These are phyloP conservation scores for Saimiri boliviensis DNA, from an alignment of 2,113 vertebrate species.

Conservation along the genomic window DNA sequence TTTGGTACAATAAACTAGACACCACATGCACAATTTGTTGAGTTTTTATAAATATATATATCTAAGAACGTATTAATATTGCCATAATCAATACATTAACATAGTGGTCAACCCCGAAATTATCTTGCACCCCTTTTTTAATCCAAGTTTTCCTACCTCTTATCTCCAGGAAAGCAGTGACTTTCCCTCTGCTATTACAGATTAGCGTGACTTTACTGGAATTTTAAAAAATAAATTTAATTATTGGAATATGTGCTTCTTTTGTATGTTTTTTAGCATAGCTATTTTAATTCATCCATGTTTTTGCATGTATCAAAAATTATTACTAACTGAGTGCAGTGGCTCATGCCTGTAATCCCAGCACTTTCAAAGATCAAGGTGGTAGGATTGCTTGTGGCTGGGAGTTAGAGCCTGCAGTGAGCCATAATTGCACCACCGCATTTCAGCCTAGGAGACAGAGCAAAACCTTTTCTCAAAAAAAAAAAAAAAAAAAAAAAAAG, in stretches of 20 bases:
- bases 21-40: not conserved
- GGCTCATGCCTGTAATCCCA: too few species aligned
- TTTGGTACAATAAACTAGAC: not conserved
- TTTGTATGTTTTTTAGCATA: not conserved
- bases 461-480: too few species aligned
- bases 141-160: not conserved
- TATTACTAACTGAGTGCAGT: not conserved
- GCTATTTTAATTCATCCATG: not conserved
- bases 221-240: not conserved
- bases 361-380: too few species aligned
- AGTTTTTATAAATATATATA: not conserved
- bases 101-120: not conserved
- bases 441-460: too few species aligned
- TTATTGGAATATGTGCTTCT: not conserved
- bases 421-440: too few species aligned
- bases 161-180: not conserved
- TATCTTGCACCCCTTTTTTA: not conserved
- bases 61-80: not conserved
- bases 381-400: too few species aligned
- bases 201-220: not conserved
- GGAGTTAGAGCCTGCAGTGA: too few species aligned
- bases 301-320: not conserved
- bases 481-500: too few species aligned
- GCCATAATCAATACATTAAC: not conserved
- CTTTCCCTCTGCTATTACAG: not conserved